Base-by-base conservation (phyloP, 2,888 invertebrate genomes). In the Myathropa florea region DNA sequence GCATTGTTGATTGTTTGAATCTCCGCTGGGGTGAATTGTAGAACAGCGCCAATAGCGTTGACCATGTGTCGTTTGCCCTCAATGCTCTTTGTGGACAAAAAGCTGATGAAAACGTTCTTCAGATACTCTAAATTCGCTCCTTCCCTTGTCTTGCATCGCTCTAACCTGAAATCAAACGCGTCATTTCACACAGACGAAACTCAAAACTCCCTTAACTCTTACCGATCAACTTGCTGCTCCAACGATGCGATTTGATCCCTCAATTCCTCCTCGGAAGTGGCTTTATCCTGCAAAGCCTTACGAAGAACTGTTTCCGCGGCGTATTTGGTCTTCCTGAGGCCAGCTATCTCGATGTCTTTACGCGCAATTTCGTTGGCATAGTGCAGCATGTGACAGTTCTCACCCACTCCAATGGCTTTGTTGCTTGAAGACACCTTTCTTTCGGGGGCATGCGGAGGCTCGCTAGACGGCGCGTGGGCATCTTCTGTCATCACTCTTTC, bases 101-200 rank as follows among this genome's bases (percentile, higher is more conserved):
- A 98, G 85, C 97, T 96, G 71, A 97, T 94, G 70, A 97, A 95
- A 4, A 98, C 97, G 93, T 98, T 98, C 92, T 98, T 97, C 77
- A 98, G 92, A 91, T 98, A 98, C 91, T 98, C 98, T 53, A 98
- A 92, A 92, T 97, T 98, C 0, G 97, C 97, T 7, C 96, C 96
- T 92, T 97, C 97, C 0, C 97, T 94, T 1, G 96, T 96, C 89
- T 96, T 96, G 89, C 94, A 95, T n/a, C 96, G 94, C 89, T 95
- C 94, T 80, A 96, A 92, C 89, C 96, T 96, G 91, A 12, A 91
- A 89, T 61, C 33, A 36, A 2, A 24, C 26, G 7, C 0, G 46
- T 55, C 60, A 39, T 10, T 28, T 59, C 36, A n/a, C 18, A n/a
- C 23, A n/a, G 3, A 1, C 6, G 23, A 23, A 28, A 2, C n/a